Evolutionary conservation across 2,113 vertebrate species (phyloP).

Genomic region (Phaetusa simplex): DNA sequence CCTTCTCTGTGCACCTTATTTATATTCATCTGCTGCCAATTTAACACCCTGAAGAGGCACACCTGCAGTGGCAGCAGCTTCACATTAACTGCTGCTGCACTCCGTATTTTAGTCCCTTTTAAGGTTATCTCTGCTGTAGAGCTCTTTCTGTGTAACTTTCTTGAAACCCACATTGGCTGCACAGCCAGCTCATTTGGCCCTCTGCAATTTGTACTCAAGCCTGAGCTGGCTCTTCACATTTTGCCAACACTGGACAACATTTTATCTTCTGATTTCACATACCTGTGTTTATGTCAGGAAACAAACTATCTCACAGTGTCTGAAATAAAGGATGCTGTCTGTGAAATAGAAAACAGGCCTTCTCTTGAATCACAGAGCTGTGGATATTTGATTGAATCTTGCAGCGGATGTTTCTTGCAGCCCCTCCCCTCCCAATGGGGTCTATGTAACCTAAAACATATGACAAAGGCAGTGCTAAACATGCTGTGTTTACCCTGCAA

Average conservation of each 20-base stretch:
- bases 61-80: slow-evolving; percentile 28
- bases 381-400: neutral
- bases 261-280: neutral
- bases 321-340: neutral
- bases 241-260: neutral
- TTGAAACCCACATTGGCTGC: neutral
- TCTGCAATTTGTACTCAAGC: neutral
- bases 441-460: neutral
- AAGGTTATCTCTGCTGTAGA: neutral
- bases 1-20: slow-evolving; percentile 16
- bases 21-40: slow-evolving; percentile 42
- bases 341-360: neutral
- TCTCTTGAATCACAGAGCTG: neutral
- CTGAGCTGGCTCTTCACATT: neutral
- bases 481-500: neutral
- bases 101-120: neutral
- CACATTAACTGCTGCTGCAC: neutral
- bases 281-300: neutral
- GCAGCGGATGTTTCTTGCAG: neutral
- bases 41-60: slow-evolving; percentile 10
- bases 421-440: rapidly evolving
- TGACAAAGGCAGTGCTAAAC: neutral
- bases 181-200: rapidly evolving
- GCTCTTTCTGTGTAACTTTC: neutral
- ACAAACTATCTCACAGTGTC: neutral